Evolutionary conservation across 2,797 vertebrate species (phyloP).

Genomic region (Tenualosa thibaudeaui): DNA sequence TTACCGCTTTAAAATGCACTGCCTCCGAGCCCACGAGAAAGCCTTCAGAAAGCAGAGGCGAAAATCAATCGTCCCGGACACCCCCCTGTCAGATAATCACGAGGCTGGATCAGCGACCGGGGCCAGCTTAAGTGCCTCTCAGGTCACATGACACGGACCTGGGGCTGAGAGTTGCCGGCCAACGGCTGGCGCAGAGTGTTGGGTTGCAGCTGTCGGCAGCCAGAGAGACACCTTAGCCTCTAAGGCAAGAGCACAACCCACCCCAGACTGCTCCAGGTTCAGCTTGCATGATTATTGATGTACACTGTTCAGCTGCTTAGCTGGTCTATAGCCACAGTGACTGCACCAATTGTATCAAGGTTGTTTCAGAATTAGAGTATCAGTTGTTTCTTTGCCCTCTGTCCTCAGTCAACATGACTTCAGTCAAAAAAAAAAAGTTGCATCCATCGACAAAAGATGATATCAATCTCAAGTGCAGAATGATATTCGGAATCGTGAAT

Average conservation of each 20-base stretch:
- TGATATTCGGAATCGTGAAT: no score
- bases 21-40: background rate
- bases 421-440: background rate
- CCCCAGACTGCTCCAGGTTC: background rate
- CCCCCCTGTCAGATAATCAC: constrained; percentile 22
- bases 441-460: background rate
- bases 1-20: constrained; percentile 17
- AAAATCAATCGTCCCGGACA: constrained; percentile 35
- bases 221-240: constrained; percentile 22
- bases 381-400: background rate
- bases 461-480: background rate
- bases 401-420: background rate
- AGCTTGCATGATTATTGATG: background rate
- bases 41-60: constrained; percentile 27
- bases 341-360: background rate
- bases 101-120: constrained; percentile 2
- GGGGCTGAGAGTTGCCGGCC: background rate
- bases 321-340: background rate
- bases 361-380: background rate
- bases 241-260: background rate
- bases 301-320: background rate
- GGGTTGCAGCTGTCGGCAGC: constrained; percentile 25
- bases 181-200: background rate
- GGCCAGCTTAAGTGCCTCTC: constrained; percentile 18
- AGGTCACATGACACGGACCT: constrained; percentile 7